Conservation (phyloP, 2,888 invertebrate genomes). For the Pemphredon lugubris region DNA sequence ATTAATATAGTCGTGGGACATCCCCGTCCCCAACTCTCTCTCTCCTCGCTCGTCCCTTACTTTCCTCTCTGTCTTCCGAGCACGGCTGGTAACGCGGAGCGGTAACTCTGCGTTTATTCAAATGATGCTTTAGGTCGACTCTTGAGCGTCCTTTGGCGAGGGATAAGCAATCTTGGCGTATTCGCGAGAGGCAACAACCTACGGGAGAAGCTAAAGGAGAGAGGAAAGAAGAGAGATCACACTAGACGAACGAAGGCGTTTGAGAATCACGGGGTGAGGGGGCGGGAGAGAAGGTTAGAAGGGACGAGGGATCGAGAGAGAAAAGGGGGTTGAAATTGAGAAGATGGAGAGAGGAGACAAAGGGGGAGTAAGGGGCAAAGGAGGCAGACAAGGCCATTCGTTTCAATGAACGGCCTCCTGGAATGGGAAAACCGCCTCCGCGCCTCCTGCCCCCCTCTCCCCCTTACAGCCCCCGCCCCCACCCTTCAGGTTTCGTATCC, state of each 20-base stretch:
- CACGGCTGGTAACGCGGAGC: slow-evolving; percentile 52
- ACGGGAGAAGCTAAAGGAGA: neutral
- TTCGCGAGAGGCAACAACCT: slow-evolving; percentile 48
- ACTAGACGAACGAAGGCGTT: slow-evolving; percentile 29
- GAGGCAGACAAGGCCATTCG: slow-evolving; percentile 75
- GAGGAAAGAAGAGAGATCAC: no score
- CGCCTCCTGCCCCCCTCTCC: slow-evolving; percentile 40
- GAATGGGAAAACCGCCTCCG: slow-evolving; percentile 67
- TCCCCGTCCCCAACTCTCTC: neutral
- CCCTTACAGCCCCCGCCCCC: slow-evolving; percentile 14
- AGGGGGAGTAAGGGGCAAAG: slow-evolving; percentile 46
- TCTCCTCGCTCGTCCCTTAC: slow-evolving; percentile 12
- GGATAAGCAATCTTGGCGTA: slow-evolving; percentile 75
- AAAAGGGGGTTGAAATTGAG: slow-evolving; percentile 11
- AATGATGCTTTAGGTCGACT: slow-evolving; percentile 77
- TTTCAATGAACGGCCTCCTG: slow-evolving; percentile 77
- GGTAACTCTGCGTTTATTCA: slow-evolving; percentile 78
- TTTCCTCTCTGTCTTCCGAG: slow-evolving; percentile 20
- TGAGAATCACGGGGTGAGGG: slow-evolving; percentile 25
- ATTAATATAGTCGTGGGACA: slow-evolving; percentile 61
- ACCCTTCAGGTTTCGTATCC: slow-evolving; percentile 44
- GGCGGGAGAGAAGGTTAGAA: neutral
- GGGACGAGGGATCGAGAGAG: slow-evolving; percentile 11
- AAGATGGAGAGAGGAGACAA: slow-evolving; percentile 22
- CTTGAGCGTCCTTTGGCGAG: slow-evolving; percentile 66